Evolutionary conservation across 2,888 invertebrate species (phyloP), one percentile per base, ranked within the genome.

Genomic region (Drosophila nigricruria): DNA sequence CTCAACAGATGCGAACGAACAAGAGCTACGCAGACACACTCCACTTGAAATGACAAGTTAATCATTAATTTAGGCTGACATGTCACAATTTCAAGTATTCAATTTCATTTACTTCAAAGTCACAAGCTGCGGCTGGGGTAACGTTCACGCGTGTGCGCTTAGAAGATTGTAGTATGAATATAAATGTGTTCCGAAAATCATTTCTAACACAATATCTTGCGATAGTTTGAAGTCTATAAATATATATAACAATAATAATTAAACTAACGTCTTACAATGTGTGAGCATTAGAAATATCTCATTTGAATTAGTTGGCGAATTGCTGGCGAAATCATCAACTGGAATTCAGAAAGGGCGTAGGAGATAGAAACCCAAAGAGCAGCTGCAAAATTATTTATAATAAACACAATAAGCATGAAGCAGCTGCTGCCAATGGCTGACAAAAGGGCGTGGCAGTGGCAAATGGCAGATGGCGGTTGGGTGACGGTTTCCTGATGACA

Each of bases 1-100:
- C 68, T 47, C 50, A 58, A 23, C 34, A 42, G n/a, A 23, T 50
- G 38, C 45, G 60, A 16, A 57, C 62, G n/a, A 25, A 5, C 45
- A 23, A 43, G 43, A 23, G 43, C 43, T 25, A 34, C 63, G 38
- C 25, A 40, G n/a, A 34, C 61, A 40, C 42, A 58, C 47, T 52
- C 57, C 52, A 67, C 81, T 68, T 53, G 67, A 67, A 73, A 70
- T 81, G 88, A 79, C 88, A 87, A 89, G 81, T 89, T 87, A 87
- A 87, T 87, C 86, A 89, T 87, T 87, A 89, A 89, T 88, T 87
- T 76, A 73, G 74, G 73, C 75, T 86, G 79, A 86, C 90, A 86
- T 88, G 88, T 81, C 88, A 86, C 88, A 66, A 82, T 74, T 77
- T 89, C 81, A 83, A 89, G 88, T 86, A 89, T 86, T 87, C 81